A percentile compares a stretch with the other conserved stretches of the same genome.
phyloP scores from a whole-genome alignment of 2,888 invertebrate species.

The Limnephilus auricula region DNA sequence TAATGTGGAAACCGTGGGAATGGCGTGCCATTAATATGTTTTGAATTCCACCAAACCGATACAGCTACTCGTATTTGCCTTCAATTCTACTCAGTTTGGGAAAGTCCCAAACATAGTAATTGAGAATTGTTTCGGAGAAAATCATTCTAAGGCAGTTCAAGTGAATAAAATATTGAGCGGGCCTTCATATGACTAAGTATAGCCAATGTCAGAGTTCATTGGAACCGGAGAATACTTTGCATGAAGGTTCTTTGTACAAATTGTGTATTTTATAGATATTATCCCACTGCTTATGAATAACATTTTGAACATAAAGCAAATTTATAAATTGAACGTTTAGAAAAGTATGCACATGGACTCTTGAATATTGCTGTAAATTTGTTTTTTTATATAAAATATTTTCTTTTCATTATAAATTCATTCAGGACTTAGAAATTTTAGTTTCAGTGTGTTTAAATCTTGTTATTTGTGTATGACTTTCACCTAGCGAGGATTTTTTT shows the following conservation, averaged over 20 bases:
- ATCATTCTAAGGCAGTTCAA: constrained; percentile 11
- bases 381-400: not conserved
- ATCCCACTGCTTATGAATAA: not conserved
- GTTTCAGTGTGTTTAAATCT: not conserved
- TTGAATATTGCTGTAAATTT: not conserved
- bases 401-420: not conserved
- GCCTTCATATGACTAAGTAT: constrained; percentile 17
- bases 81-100: not conserved
- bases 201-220: constrained; percentile 34
- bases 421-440: not conserved
- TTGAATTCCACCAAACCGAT: not conserved
- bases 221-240: constrained; percentile 26
- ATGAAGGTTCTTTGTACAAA: not conserved
- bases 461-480: not conserved
- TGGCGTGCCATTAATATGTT: not conserved
- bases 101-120: not conserved
- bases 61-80: not conserved
- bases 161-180: constrained; percentile 27
- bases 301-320: not conserved
- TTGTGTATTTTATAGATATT: not conserved
- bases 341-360: not conserved
- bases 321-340: not conserved
- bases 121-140: constrained; percentile 8
- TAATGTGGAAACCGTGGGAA: not conserved
- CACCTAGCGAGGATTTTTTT: too few species aligned